A percentile compares a stretch with the other conserved stretches of the same genome.
Evolutionary conservation across 2,888 invertebrate species (phyloP).

Genomic region (Nysson spinosus): DNA sequence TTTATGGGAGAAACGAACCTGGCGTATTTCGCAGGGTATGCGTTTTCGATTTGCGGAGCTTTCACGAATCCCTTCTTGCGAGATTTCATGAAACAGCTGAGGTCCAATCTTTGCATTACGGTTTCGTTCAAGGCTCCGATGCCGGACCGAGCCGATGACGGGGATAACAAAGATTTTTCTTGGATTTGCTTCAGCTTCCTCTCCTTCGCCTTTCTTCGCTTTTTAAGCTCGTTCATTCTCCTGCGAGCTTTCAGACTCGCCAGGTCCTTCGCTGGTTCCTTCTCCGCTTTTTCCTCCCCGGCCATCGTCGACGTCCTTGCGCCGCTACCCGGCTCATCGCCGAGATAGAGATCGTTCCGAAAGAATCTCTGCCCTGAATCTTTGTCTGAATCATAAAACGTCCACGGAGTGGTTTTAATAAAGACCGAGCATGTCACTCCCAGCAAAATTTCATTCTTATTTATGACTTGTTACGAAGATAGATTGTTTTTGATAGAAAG

Average conservation of each 20-base stretch:
- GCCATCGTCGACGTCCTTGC: constrained; percentile 22
- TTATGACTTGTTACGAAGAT: too few species aligned
- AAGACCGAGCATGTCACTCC: too few species aligned
- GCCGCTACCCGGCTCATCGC: constrained; percentile 64
- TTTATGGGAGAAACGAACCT: constrained; percentile 53
- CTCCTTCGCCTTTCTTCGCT: constrained; percentile 53
- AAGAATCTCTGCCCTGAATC: constrained; percentile 41
- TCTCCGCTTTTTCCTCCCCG: constrained; percentile 16
- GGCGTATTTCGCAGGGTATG: constrained; percentile 63
- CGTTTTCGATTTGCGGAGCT: constrained; percentile 66
- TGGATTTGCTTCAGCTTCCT: constrained; percentile 53
- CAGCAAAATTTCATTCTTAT: too few species aligned
- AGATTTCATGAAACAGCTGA: constrained; percentile 65
- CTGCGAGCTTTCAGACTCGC: constrained; percentile 47
- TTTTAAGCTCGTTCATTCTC: constrained; percentile 58
- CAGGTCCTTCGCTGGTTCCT: too few species aligned
- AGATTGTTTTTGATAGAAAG: too few species aligned
- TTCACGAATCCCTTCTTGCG: constrained; percentile 63
- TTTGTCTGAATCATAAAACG: constrained; percentile 32
- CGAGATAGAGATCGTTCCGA: constrained; percentile 57
- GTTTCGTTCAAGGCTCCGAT: constrained; percentile 65
- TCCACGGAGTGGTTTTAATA: too few species aligned
- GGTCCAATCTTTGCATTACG: constrained; percentile 64
- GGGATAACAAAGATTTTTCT: constrained; percentile 52
- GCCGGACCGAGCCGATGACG: constrained; percentile 40